Percentiles rank a stretch among this genome's conserved stretches.
Evolutionary conservation across 2,113 vertebrate species (phyloP).

Genomic region (Pao palembangensis): DNA sequence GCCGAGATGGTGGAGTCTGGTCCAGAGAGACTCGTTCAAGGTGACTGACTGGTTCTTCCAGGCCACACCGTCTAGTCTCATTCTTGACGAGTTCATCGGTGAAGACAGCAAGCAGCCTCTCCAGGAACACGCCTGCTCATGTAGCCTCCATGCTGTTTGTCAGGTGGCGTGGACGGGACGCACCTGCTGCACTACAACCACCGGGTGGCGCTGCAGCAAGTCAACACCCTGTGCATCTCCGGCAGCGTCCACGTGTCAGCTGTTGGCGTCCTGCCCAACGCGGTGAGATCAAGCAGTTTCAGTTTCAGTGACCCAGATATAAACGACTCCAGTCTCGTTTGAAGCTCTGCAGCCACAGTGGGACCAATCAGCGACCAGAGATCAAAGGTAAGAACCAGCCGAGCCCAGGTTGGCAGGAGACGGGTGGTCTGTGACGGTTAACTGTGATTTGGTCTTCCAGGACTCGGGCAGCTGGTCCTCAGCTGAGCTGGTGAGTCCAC

Average conservation of each 20-base stretch:
- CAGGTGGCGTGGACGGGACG: constrained; percentile 85
- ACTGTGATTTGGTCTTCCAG: not conserved
- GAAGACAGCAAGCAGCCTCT: no score
- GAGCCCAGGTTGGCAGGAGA: not conserved
- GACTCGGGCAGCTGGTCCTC: constrained; percentile 41
- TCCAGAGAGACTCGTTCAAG: constrained; percentile 84
- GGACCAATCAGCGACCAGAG: constrained; percentile 1
- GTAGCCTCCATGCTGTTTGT: not conserved
- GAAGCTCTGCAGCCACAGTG: constrained; percentile 13
- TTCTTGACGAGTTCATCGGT: no score
- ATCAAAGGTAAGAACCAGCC: not conserved
- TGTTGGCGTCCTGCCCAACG: constrained; percentile 72
- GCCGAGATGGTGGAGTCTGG: constrained; percentile 87
- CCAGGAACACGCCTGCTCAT: not conserved
- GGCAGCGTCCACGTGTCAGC: constrained; percentile 80
- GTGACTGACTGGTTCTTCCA: constrained; percentile 58
- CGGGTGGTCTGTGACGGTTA: not conserved
- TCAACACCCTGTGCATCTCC: constrained; percentile 84
- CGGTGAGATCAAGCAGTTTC: constrained; percentile 71
- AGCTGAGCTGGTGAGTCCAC: constrained; percentile 65
- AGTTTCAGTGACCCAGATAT: not conserved
- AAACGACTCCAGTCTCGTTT: not conserved
- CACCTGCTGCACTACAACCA: constrained; percentile 84
- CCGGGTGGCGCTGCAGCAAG: constrained; percentile 73
- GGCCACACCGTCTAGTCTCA: no score